Evolutionary conservation across 2,888 invertebrate species (phyloP), one percentile per base, ranked within the genome.

Genomic region (Argyresthia goedartella): DNA sequence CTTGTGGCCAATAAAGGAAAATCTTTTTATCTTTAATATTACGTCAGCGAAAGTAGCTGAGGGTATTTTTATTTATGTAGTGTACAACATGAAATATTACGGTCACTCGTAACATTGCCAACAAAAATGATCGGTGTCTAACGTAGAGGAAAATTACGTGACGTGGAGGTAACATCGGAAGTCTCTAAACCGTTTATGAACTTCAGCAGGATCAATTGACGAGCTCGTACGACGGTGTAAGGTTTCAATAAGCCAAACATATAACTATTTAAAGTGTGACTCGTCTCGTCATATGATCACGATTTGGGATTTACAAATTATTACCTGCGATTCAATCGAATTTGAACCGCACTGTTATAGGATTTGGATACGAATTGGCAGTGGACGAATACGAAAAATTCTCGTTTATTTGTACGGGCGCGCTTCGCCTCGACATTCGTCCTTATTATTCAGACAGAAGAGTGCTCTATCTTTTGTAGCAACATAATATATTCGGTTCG

Each of bases 401-500:
- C 70, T 57, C 63, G 69, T 72, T 72, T 72, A 78, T 81, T 81
- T 76, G 74, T 74, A 65, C 65, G 68, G 66, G 64, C 73, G 66
- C 68, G 55, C 57, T 57, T 58, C 57, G 54, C 60, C 67, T 59
- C 67, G 66, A 82, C 69, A 74, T 67, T 76, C 66, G 63, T 58
- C 69, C 71, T 72, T 82, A 75, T 69, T 56, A 55, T 52, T 52
- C 59, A 56, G 57, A 59, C 45, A 56, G 67, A 74, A 71, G 73
- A 71, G 81, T 76, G 60, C 67, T 68, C 70, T 80, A 71, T 80
- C 65, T 69, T 63, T 68, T 74, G 74, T 65, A 59, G 57, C 51
- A 52, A 56, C 57, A 62, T 84, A 86, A 86, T 85, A 74, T 86
- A 86, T 86, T 86, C 86, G 79, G 81, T 84, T 81, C 81, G 72